phyloP scores from a whole-genome alignment of 1,140 invertebrate genomes.

The Achatina immaculata region DNA sequence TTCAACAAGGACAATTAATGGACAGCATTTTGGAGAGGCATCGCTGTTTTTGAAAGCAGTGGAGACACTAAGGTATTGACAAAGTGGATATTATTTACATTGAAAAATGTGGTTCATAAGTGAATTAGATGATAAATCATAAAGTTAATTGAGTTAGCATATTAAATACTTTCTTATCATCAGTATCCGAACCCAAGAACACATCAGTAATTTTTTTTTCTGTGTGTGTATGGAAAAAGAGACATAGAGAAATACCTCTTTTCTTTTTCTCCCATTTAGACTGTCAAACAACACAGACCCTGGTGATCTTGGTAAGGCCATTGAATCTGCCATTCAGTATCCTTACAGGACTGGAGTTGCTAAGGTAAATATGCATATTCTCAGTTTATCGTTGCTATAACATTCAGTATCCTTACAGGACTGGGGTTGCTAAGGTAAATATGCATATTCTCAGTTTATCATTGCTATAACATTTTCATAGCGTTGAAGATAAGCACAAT shows the following conservation, averaged over 20 bases:
- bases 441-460: conserved; percentile 81
- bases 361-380: conserved; percentile 82
- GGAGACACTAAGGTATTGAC: conserved; percentile 53
- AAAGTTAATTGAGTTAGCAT: too few species aligned
- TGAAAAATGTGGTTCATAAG: too few species aligned
- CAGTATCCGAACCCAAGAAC: too few species aligned
- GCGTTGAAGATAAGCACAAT: too few species aligned
- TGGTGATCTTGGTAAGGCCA: conserved; percentile 76
- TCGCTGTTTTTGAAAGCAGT: conserved; percentile 63
- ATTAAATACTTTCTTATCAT: too few species aligned
- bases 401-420: conserved; percentile 82
- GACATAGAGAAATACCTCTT: not conserved
- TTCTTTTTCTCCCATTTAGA: conserved; percentile 26
- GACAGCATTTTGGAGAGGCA: conserved; percentile 69
- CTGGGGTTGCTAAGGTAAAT: conserved; percentile 85
- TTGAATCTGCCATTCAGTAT: conserved; percentile 81
- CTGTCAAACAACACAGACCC: conserved; percentile 30
- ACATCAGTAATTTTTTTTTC: too few species aligned
- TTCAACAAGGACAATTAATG: conserved; percentile 75
- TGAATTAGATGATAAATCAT: too few species aligned
- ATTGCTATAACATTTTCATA: too few species aligned
- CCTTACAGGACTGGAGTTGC: conserved; percentile 87
- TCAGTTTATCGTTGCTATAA: conserved; percentile 82
- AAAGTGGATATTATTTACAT: not conserved
- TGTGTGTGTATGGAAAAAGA: too few species aligned